A percentile compares a stretch with the other conserved stretches of the same genome.
Conservation (phyloP, 35 echinoderm and acorn worm species). For the Anneissia japonica region DNA sequence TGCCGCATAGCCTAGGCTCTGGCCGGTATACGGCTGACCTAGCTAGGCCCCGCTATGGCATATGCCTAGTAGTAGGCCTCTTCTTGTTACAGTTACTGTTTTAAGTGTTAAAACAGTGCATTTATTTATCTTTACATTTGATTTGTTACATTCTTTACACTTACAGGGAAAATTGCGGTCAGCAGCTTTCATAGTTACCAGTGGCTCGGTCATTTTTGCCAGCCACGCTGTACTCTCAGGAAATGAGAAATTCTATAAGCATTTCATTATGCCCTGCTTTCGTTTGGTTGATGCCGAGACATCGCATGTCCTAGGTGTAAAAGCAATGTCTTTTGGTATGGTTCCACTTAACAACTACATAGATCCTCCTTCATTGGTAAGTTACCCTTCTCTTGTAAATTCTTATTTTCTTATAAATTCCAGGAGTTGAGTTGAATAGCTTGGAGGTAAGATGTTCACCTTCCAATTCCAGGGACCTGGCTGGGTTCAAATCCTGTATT, state of each 20-base stretch:
- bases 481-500: too few species aligned
- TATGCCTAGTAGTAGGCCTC: too few species aligned
- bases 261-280: conserved; percentile 77
- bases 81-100: too few species aligned
- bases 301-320: conserved; percentile 66
- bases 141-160: not conserved
- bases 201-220: conserved; percentile 54
- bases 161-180: conserved; percentile 34
- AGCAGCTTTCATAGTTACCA: conserved; percentile 37
- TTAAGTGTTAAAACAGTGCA: not conserved
- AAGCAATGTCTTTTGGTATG: conserved; percentile 61
- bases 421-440: too few species aligned
- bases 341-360: conserved; percentile 52
- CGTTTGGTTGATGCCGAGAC: conserved; percentile 57
- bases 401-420: too few species aligned
- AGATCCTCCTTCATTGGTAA: conserved; percentile 76
- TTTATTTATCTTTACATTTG: not conserved
- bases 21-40: too few species aligned
- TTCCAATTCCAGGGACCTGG: too few species aligned
- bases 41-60: too few species aligned
- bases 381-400: not conserved
- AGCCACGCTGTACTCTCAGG: conserved; percentile 40
- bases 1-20: too few species aligned
- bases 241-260: conserved; percentile 85
- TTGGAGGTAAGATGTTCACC: too few species aligned